Percentiles rank a stretch among this genome's conserved stretches.
phyloP scores from a whole-genome alignment of 2,797 vertebrate species.

The Anableps anableps region DNA sequence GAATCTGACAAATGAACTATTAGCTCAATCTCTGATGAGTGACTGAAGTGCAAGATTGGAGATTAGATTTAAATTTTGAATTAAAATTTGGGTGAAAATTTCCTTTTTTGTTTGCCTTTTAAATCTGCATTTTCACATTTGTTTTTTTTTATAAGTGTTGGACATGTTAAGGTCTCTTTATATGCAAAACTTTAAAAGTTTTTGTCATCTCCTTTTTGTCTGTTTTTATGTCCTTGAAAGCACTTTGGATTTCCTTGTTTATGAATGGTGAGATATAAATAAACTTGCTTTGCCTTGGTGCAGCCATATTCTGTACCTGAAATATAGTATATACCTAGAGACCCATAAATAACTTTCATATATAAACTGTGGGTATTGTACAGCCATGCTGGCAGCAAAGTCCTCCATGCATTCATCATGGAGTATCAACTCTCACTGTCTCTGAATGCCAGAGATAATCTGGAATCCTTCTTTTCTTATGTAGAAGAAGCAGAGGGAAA shows the following conservation, averaged over 20 bases:
- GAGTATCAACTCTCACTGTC: slow-evolving; percentile 69
- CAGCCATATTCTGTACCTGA: not conserved
- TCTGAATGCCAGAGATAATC: slow-evolving; percentile 80
- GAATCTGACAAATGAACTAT: too few relatives aligned
- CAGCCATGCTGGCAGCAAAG: slow-evolving; percentile 62
- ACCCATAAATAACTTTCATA: slow-evolving; percentile 62
- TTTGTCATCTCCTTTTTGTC: not conserved
- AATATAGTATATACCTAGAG: slow-evolving; percentile 14
- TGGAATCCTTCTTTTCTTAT: slow-evolving; percentile 81
- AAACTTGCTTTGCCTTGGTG: not conserved
- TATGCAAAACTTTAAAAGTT: not conserved
- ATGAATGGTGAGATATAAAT: not conserved
- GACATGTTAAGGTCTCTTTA: too few relatives aligned
- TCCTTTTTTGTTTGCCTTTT: not conserved
- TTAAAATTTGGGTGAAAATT: too few relatives aligned
- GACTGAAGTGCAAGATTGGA: too few relatives aligned
- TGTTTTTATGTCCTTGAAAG: not conserved
- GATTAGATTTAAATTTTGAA: too few relatives aligned
- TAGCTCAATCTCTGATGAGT: too few relatives aligned
- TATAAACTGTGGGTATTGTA: slow-evolving; percentile 66
- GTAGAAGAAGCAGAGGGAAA: slow-evolving; percentile 72
- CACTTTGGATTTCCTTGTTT: not conserved
- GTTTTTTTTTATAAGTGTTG: too few relatives aligned
- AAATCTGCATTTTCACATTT: too few relatives aligned
- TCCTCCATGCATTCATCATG: slow-evolving; percentile 72